A percentile compares a stretch with the other conserved stretches of the same genome.
phyloP scores from a whole-genome alignment of 2,888 invertebrate species.

The Conomelus anceps region DNA sequence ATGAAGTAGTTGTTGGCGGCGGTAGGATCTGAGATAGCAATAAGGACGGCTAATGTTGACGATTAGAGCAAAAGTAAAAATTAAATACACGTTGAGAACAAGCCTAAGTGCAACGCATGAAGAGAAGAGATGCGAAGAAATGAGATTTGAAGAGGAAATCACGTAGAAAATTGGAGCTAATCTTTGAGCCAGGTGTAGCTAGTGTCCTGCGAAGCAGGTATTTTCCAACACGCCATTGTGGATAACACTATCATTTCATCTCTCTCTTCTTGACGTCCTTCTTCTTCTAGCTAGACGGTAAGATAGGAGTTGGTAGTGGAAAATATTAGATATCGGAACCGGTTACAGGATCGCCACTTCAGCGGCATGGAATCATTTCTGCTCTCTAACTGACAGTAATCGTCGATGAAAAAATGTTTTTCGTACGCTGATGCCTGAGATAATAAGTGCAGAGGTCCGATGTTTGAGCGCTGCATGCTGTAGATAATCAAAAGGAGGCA shows the following conservation, averaged over 20 bases:
- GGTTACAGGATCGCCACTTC: no score
- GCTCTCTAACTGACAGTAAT: neutral
- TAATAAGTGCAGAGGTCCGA: neutral
- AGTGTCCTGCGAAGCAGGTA: neutral
- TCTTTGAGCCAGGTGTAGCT: neutral
- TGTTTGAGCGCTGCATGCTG: neutral
- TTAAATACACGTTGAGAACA: neutral
- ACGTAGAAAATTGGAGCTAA: neutral
- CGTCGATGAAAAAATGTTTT: neutral
- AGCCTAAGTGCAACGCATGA: neutral
- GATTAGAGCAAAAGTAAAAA: neutral
- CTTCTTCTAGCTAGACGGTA: neutral
- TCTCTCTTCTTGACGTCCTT: no score
- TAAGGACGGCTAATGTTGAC: neutral
- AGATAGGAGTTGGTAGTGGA: neutral
- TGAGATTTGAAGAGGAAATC: neutral
- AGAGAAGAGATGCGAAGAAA: neutral
- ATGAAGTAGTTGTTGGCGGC: neutral
- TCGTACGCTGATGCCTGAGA: neutral
- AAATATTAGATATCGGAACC: neutral
- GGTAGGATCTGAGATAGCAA: neutral
- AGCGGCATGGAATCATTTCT: neutral
- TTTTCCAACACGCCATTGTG: neutral
- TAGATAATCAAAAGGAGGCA: neutral
- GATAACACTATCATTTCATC: neutral